A percentile compares a stretch with the other conserved stretches of the same genome.
Evolutionary conservation across 2,797 vertebrate species (phyloP).

Genomic region (Neostethus bicornis): DNA sequence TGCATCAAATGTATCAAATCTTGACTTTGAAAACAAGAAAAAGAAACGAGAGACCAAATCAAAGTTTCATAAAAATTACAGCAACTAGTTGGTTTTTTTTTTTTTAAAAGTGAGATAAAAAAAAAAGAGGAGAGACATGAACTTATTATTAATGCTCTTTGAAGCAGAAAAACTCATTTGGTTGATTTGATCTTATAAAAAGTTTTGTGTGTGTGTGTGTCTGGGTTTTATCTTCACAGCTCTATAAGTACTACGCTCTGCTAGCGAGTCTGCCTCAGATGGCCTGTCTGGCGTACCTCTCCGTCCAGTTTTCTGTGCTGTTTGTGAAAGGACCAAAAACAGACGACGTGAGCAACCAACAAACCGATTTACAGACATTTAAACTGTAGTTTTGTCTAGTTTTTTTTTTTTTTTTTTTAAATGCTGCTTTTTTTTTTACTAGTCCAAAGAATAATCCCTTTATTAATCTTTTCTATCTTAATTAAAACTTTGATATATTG

Average conservation of each 20-base stretch:
- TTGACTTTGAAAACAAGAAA: no score
- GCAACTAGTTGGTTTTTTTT: no score
- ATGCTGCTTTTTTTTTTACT: background rate
- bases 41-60: no score
- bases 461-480: no score
- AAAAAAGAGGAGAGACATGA: no score
- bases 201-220: background rate
- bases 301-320: slow-evolving; percentile 78
- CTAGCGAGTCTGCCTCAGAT: slow-evolving; percentile 88
- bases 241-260: slow-evolving; percentile 87
- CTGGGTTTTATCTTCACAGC: slow-evolving; percentile 70
- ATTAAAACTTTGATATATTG: no score
- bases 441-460: no score
- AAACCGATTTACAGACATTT: background rate
- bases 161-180: background rate
- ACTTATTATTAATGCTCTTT: no score
- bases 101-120: no score
- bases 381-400: background rate
- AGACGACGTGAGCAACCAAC: slow-evolving; percentile 69
- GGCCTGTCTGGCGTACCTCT: slow-evolving; percentile 82
- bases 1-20: no score
- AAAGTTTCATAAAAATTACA: no score
- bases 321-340: slow-evolving; percentile 73
- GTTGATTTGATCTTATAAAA: background rate
- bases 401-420: background rate